These are phyloP conservation scores for Leuctra nigra DNA, from an alignment of 2,888 invertebrate genomes.

Conservation along the genomic window DNA sequence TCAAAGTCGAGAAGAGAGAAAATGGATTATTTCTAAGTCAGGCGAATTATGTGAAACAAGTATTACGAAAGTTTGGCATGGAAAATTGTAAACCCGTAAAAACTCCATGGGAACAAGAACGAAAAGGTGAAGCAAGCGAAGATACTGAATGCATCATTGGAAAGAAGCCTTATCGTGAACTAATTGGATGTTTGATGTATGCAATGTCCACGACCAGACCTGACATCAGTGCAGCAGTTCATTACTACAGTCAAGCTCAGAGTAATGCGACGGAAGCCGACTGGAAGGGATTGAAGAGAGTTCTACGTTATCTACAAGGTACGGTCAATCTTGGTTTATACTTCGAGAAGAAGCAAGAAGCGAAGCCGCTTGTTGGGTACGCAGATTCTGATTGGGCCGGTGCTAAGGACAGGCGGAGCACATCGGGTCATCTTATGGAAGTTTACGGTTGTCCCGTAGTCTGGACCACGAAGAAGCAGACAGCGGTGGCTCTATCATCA, in stretches of 20 bases:
- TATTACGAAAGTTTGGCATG: constrained; percentile 33
- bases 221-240: constrained; percentile 23
- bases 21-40: constrained; percentile 31
- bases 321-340: constrained; percentile 16
- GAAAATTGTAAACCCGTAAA: constrained; percentile 30
- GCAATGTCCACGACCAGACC: constrained; percentile 26
- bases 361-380: constrained; percentile 27
- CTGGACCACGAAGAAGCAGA: constrained; percentile 36
- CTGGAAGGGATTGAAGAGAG: constrained; percentile 30
- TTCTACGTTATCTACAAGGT: constrained; percentile 30
- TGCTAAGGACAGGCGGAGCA: constrained; percentile 33
- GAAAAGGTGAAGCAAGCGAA: not conserved
- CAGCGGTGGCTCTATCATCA: constrained; percentile 33
- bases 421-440: constrained; percentile 33
- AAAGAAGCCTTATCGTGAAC: constrained; percentile 27
- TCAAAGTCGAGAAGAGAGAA: constrained; percentile 29
- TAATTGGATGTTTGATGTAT: constrained; percentile 29
- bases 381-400: constrained; percentile 35
- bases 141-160: constrained; percentile 3
- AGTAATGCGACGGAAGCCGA: constrained; percentile 13
- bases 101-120: constrained; percentile 30
- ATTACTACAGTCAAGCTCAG: constrained; percentile 24
- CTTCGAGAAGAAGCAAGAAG: not conserved
- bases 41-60: constrained; percentile 29
- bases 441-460: constrained; percentile 32